Evolutionary conservation across 2,888 invertebrate genomes (phyloP).

Genomic region (Philonicus albiceps): DNA sequence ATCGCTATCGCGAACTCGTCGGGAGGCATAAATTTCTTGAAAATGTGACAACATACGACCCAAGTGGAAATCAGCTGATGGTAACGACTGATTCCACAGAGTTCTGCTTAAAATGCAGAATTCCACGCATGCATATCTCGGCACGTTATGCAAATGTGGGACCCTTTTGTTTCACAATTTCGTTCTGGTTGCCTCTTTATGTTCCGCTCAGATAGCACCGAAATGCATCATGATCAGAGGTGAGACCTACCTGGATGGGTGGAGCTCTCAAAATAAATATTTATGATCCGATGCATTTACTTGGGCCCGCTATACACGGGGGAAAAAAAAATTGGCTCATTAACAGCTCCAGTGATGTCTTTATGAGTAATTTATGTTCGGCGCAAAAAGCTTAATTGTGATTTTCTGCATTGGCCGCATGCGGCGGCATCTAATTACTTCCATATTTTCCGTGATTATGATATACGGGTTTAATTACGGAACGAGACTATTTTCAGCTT

Average conservation of each 20-base stretch:
- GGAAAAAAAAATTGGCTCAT: conserved; percentile 29
- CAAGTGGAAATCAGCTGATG: conserved; percentile 25
- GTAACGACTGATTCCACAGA: conserved; percentile 13
- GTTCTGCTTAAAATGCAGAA: conserved; percentile 24
- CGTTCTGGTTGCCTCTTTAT: conserved; percentile 33
- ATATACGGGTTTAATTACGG: conserved; percentile 36
- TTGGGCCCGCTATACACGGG: not conserved
- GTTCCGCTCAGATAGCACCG: conserved; percentile 25
- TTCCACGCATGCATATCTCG: conserved; percentile 38
- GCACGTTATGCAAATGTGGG: conserved; percentile 30
- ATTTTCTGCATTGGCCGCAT: conserved; percentile 31
- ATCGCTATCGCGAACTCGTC: conserved; percentile 21
- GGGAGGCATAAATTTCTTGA: conserved; percentile 37
- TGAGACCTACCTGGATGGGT: conserved; percentile 33
- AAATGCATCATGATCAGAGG: conserved; percentile 37
- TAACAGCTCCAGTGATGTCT: conserved; percentile 36
- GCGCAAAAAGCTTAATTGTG: conserved; percentile 30
- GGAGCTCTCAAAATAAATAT: conserved; percentile 40
- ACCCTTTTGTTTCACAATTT: conserved; percentile 32
- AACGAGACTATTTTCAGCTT: not conserved
- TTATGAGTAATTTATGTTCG: conserved; percentile 31
- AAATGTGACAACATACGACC: conserved; percentile 34
- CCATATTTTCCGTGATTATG: conserved; percentile 22
- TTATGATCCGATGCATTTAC: not conserved
- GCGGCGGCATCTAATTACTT: conserved; percentile 23